phyloP scores from a whole-genome alignment of 2,797 vertebrate species.

The Furcifer pardalis region DNA sequence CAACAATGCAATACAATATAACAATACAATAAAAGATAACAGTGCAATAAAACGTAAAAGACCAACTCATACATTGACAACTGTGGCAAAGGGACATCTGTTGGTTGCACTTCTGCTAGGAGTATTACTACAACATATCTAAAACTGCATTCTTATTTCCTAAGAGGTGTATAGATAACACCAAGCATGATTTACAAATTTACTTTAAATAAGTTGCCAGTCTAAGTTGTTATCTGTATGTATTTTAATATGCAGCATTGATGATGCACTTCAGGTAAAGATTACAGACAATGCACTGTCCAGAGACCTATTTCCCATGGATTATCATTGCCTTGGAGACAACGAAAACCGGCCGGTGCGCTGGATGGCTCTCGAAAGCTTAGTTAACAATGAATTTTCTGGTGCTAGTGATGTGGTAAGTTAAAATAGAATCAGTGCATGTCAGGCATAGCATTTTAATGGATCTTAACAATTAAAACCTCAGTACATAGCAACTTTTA shows the following conservation, averaged over 20 bases:
- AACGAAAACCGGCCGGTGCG: slow-evolving; percentile 97
- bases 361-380: slow-evolving; percentile 98
- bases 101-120: background rate
- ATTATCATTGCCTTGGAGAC: slow-evolving; percentile 98
- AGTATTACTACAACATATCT: background rate
- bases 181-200: background rate
- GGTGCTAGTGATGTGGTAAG: slow-evolving; percentile 98
- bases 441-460: background rate
- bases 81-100: no score
- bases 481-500: slow-evolving; percentile 8
- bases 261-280: slow-evolving; percentile 98
- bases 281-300: slow-evolving; percentile 97
- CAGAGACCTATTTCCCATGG: slow-evolving; percentile 97
- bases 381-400: slow-evolving; percentile 97
- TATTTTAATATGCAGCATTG: slow-evolving; percentile 83
- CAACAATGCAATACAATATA: no score
- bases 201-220: background rate
- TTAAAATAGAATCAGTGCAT: background rate
- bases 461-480: background rate
- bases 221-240: slow-evolving; percentile 37
- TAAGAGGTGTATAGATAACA: accelerated
- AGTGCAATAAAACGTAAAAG: no score
- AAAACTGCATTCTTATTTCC: background rate
- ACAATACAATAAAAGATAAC: no score
- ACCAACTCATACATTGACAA: no score